phyloP scores from a whole-genome alignment of 1,140 invertebrate species.

The Campoletis sonorensis region DNA sequence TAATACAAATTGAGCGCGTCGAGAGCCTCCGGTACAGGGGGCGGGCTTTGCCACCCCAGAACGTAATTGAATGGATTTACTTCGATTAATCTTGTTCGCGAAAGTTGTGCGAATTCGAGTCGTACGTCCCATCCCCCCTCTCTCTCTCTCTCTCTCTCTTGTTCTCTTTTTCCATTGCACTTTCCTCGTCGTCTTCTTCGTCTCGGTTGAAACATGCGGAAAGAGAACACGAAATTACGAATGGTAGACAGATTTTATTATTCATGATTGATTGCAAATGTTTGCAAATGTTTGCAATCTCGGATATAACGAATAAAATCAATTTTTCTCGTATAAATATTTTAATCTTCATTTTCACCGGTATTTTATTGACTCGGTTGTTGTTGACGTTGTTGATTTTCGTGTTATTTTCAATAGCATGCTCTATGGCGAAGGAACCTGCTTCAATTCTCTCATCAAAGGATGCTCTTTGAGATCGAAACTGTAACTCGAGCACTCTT shows the following conservation, averaged over 20 bases:
- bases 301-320: constrained; percentile 29
- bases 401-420: no score
- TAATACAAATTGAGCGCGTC: constrained; percentile 42
- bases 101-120: constrained; percentile 39
- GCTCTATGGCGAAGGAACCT: no score
- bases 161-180: background rate
- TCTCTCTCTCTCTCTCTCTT: background rate
- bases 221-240: constrained; percentile 27
- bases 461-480: no score
- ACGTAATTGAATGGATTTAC: constrained; percentile 47
- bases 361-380: no score
- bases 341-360: background rate
- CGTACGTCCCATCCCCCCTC: constrained; percentile 7
- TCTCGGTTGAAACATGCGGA: background rate
- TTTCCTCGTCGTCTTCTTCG: constrained; percentile 18
- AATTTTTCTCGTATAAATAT: constrained; percentile 8
- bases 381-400: no score
- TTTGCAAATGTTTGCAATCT: constrained; percentile 38
- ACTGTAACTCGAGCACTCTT: no score
- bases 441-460: no score
- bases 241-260: constrained; percentile 24
- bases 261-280: constrained; percentile 36
- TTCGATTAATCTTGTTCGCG: constrained; percentile 46
- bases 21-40: background rate
- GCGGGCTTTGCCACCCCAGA: background rate